Percentiles rank a stretch among this genome's conserved stretches.
Evolutionary conservation across 92 coral and sea anemone genomes (phyloP).

Genomic region (Pocillopora grandis): DNA sequence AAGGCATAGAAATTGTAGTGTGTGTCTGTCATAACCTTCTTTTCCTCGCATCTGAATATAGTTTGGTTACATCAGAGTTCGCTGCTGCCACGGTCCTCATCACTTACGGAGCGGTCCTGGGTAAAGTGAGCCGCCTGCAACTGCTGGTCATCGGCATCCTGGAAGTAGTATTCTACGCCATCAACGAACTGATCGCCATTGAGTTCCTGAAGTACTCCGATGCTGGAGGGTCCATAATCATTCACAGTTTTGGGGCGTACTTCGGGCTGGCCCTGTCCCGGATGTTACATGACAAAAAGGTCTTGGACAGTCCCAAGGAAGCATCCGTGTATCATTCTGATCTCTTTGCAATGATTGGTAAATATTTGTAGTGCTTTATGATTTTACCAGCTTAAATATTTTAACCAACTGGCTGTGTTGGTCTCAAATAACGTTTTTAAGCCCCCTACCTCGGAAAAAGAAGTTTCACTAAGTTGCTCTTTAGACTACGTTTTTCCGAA

Average conservation of each 20-base stretch:
- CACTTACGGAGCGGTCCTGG: constrained; percentile 74
- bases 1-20: not conserved
- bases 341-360: constrained; percentile 74
- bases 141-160: constrained; percentile 63
- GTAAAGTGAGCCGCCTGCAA: constrained; percentile 76
- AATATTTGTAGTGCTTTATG: not conserved
- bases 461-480: too few species aligned
- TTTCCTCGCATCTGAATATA: not conserved
- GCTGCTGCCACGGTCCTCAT: constrained; percentile 74
- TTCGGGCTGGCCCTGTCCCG: constrained; percentile 69
- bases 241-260: constrained; percentile 73
- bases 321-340: constrained; percentile 69
- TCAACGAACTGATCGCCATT: constrained; percentile 62
- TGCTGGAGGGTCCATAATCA: constrained; percentile 70
- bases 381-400: not conserved
- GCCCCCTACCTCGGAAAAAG: too few species aligned
- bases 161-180: constrained; percentile 57
- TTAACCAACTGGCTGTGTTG: too few species aligned
- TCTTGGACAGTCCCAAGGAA: constrained; percentile 53
- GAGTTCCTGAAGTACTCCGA: constrained; percentile 65
- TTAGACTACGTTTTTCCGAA: too few species aligned
- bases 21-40: too few species aligned
- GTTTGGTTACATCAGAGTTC: constrained; percentile 64
- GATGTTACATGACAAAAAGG: constrained; percentile 32
- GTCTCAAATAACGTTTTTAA: too few species aligned